Conservation (phyloP, 2,888 invertebrate species). For the Ormyrus nitidulus region DNA sequence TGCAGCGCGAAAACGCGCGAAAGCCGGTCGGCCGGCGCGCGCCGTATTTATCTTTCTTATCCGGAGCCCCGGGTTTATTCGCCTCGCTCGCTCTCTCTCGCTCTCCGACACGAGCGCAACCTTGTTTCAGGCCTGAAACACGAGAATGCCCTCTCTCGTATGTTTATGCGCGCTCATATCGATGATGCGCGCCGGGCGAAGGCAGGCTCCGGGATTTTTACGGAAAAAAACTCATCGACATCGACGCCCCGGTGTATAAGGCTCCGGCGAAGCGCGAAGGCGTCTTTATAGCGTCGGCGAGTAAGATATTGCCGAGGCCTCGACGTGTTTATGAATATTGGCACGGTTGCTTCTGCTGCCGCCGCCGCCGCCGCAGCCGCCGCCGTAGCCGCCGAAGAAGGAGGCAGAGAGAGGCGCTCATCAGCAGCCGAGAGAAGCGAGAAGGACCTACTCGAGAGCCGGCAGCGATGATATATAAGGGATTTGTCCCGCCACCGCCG, state of each 20-base stretch:
- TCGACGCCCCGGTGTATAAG: conserved; percentile 12
- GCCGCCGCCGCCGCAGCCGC: conserved; percentile 48
- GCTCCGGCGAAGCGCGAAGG: conserved; percentile 35
- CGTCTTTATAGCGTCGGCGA: conserved; percentile 61
- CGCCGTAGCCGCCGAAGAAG: conserved; percentile 25
- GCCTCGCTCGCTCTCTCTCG: neutral
- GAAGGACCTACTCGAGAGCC: conserved; percentile 60
- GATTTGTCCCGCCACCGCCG: conserved; percentile 71
- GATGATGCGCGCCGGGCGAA: conserved; percentile 25
- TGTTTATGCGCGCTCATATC: conserved; percentile 56
- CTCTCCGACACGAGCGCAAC: conserved; percentile 18
- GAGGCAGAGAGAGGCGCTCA: conserved; percentile 53
- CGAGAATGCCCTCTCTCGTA: conserved; percentile 29
- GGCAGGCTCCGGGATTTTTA: conserved; percentile 41
- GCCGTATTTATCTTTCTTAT: conserved; percentile 72
- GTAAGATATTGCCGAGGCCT: conserved; percentile 62
- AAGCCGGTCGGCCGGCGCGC: conserved; percentile 24
- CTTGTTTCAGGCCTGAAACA: conserved; percentile 52
- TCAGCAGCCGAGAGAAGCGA: conserved; percentile 7
- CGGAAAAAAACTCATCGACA: conserved; percentile 56
- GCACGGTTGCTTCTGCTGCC: conserved; percentile 50
- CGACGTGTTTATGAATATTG: conserved; percentile 68
- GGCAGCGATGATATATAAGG: conserved; percentile 74
- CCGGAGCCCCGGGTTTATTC: conserved; percentile 53
- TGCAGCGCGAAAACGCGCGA: conserved; percentile 55